A percentile compares a stretch with the other conserved stretches of the same genome.
Evolutionary conservation across 2,888 invertebrate species (phyloP).

Genomic region (Linnaemya vulpina): DNA sequence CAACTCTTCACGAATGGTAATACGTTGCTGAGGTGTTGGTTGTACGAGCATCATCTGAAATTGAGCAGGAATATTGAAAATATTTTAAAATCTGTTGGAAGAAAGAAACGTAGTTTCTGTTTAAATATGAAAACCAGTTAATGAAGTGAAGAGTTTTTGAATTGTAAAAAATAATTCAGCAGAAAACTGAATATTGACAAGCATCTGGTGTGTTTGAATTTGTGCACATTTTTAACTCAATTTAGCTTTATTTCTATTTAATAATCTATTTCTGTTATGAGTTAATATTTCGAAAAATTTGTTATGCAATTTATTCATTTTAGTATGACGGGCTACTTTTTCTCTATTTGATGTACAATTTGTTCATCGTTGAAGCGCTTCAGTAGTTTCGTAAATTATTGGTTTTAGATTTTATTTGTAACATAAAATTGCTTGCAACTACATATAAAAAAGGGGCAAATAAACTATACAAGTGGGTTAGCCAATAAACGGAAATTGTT

Average conservation of each 20-base stretch:
- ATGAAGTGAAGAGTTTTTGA: too few relatives aligned
- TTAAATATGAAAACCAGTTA: too few relatives aligned
- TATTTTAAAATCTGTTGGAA: too few relatives aligned
- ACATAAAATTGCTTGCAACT: not conserved
- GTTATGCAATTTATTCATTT: not conserved
- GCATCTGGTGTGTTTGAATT: too few relatives aligned
- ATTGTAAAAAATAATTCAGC: too few relatives aligned
- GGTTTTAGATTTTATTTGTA: not conserved
- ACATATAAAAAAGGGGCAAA: not conserved
- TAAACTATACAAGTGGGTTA: too few relatives aligned
- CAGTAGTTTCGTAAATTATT: conserved; percentile 22
- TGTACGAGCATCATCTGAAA: conserved; percentile 86
- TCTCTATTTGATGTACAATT: not conserved
- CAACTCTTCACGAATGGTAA: conserved; percentile 87
- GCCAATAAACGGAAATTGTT: too few relatives aligned
- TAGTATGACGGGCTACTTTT: not conserved
- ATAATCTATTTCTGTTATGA: not conserved
- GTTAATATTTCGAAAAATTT: not conserved
- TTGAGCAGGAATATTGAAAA: not conserved
- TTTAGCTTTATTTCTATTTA: not conserved
- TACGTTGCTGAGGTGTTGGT: conserved; percentile 87
- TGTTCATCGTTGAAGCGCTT: conserved; percentile 9
- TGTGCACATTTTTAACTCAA: not conserved
- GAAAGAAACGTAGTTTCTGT: too few relatives aligned
- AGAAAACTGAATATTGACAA: too few relatives aligned